Evolutionary conservation across 2,888 invertebrate genomes (phyloP), one percentile per base, ranked within the genome.

Genomic region (Augiades crinisus): DNA sequence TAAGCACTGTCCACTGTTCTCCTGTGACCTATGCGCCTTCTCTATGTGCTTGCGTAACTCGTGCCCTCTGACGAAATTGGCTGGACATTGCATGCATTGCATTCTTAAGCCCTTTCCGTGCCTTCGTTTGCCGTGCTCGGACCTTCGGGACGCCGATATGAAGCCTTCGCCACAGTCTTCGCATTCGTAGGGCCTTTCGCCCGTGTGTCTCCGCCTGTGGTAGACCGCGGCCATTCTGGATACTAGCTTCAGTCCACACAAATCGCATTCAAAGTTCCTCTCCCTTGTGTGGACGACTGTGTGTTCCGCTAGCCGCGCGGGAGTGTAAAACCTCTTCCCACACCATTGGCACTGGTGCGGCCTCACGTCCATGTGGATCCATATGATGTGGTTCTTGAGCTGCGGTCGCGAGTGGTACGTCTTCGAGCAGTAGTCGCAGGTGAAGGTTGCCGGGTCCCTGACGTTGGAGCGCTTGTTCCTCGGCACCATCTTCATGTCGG

Each of bases 281-380:
- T 73, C 89, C 8, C 90, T 75, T 0, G 91, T 90, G 58, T 92
- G 92, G 0, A 90, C 91, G 0, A 90, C 82, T 2, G 78, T 77
- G 47, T 92, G 92, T 53, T 90, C 90, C 0, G 87, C 85, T 49
- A 91, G 61, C 14, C 91, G 74, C 0, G 87, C 84, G 2, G 88
- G 78, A 0, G 90, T 89, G 53, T 87, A 91, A 54, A 91, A 92
- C 56, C 88, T 71, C 30, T 90, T 90, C 0, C 81, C 79, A 53
- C 92, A 92, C 73, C 84, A 83, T 16, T 83, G 79, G 56, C 91
- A 92, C 56, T 90, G 81, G 58, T 88, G 88, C 0, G 84, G 91
- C 52, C 80, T 71, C 6, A 78, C 81, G 59, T 78, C 84, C 88
- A 78, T 84, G 41, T 83, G 91, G 45, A 87, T 87, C 89, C 87